Evolutionary conservation across 2,113 vertebrate species (phyloP).

Genomic region (Cyphomyrus plagiostoma): DNA sequence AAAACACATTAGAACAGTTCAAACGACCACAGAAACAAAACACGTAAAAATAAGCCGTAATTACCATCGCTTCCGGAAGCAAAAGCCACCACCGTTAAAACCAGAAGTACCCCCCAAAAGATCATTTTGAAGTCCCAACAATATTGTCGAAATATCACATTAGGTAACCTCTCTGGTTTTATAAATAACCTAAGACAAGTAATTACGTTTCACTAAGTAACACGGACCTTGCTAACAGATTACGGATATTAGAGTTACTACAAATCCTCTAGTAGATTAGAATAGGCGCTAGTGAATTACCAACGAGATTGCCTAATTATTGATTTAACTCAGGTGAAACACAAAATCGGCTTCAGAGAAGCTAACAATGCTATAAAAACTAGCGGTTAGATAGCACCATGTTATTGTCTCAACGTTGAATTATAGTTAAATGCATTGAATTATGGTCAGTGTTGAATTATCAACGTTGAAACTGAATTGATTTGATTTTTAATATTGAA

Average conservation of each 20-base stretch:
- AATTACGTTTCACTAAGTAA: neutral
- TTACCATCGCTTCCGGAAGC: neutral
- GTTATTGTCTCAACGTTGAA: too few species aligned
- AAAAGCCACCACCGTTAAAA: neutral
- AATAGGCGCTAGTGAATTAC: neutral
- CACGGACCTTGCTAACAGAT: neutral
- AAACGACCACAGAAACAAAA: neutral
- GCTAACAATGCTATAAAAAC: neutral
- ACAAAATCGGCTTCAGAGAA: neutral
- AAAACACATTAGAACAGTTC: constrained; percentile 28
- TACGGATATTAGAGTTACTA: neutral
- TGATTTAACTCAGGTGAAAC: neutral
- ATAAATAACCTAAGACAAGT: neutral
- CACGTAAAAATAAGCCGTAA: neutral
- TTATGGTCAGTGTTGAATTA: too few species aligned
- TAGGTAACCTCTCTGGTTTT: neutral
- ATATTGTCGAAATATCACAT: neutral
- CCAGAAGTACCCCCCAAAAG: neutral
- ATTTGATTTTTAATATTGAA: too few species aligned
- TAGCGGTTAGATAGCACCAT: neutral
- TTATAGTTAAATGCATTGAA: too few species aligned
- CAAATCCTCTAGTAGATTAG: neutral
- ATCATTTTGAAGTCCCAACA: neutral
- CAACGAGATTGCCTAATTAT: neutral
- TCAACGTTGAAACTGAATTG: too few species aligned